phyloP scores from a whole-genome alignment of 2,113 vertebrate species.

The Perccottus glenii region DNA sequence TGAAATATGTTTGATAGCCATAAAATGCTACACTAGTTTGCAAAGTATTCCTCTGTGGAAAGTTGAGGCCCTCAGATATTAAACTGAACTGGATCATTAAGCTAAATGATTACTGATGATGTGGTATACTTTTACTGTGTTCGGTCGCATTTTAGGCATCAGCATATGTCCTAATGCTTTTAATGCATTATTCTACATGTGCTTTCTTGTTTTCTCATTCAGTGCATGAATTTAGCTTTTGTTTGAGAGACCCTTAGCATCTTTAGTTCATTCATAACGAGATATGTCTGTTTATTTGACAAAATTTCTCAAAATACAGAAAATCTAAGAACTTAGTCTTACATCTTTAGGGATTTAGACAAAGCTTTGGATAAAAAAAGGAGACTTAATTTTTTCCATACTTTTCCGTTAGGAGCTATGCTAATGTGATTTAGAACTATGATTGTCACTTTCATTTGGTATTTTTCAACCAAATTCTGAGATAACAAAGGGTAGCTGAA shows the following conservation, averaged over 20 bases:
- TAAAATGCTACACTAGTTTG: slow-evolving; percentile 25
- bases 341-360: too few relatives aligned
- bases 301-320: too few relatives aligned
- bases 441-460: not conserved
- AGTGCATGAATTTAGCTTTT: too few relatives aligned
- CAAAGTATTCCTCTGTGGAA: not conserved
- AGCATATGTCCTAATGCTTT: slow-evolving; percentile 15
- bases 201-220: not conserved
- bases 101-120: slow-evolving; percentile 37
- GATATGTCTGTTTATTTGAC: too few relatives aligned
- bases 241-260: too few relatives aligned
- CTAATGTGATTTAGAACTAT: not conserved
- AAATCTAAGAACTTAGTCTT: too few relatives aligned
- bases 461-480: not conserved
- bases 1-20: slow-evolving; percentile 32
- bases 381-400: too few relatives aligned
- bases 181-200: too few relatives aligned
- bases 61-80: slow-evolving; percentile 20
- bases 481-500: too few relatives aligned
- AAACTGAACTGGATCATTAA: slow-evolving; percentile 36
- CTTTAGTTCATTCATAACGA: too few relatives aligned
- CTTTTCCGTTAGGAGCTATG: not conserved
- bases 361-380: too few relatives aligned
- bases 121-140: slow-evolving; percentile 13
- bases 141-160: slow-evolving; percentile 3